Evolutionary conservation across 2,888 invertebrate genomes (phyloP).

Genomic region (Dysmachus trigonus): DNA sequence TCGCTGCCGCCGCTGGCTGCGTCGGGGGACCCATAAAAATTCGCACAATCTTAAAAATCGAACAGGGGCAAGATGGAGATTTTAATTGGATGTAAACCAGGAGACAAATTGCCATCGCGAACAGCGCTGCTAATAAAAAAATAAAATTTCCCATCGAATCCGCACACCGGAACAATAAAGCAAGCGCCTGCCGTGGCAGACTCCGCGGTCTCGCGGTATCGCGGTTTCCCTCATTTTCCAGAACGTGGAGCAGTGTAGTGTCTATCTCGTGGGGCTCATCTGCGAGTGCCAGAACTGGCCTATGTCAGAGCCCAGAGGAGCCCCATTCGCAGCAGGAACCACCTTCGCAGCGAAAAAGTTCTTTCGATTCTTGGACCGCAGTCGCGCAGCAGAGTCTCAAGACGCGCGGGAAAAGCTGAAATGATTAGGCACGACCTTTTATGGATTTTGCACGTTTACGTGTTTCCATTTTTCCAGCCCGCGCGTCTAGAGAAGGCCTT

Average conservation of each 20-base stretch:
- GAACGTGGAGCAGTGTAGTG: too few species aligned
- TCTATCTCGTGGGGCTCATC: not conserved
- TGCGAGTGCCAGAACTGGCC: not conserved
- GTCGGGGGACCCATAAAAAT: not conserved
- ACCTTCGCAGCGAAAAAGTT: conserved; percentile 28
- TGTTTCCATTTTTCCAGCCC: conserved; percentile 50
- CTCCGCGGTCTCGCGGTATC: not conserved
- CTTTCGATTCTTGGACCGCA: conserved; percentile 12
- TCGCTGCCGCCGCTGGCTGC: not conserved
- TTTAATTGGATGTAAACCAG: not conserved
- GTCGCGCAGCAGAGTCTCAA: not conserved
- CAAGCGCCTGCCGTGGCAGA: not conserved
- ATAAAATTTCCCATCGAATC: not conserved
- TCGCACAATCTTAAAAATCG: not conserved
- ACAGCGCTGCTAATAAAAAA: not conserved
- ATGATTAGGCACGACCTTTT: conserved; percentile 55
- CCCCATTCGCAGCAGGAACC: conserved; percentile 25
- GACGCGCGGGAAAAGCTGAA: conserved; percentile 50
- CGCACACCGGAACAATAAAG: conserved; percentile 27
- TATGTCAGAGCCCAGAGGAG: not conserved
- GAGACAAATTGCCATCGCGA: not conserved
- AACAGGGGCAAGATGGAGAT: not conserved
- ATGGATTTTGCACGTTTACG: conserved; percentile 53
- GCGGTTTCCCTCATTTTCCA: conserved; percentile 27
- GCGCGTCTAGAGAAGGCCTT: not conserved